Conservation (phyloP, 2,113 vertebrate genomes). For the Formicarius rufipectus region DNA sequence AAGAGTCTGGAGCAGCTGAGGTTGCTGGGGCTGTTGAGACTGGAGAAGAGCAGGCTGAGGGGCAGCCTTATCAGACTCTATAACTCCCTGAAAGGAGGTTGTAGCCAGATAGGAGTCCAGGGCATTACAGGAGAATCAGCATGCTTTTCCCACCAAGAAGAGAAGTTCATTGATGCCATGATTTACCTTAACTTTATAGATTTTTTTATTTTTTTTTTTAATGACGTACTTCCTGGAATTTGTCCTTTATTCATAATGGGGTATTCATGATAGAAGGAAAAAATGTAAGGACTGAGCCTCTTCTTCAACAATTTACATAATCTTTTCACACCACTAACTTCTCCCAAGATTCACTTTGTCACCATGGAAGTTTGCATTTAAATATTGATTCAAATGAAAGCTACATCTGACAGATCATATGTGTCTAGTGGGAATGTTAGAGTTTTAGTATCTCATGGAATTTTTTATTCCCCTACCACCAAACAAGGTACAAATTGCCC, state of each 20-base stretch:
- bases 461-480: no score
- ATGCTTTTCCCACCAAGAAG: background rate
- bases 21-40: background rate
- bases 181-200: background rate
- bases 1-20: background rate
- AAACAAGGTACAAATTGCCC: no score
- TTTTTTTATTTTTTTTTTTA: background rate
- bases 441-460: no score
- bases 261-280: background rate
- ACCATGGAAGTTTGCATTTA: background rate
- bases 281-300: background rate
- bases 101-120: background rate
- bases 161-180: background rate
- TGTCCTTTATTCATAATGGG: background rate
- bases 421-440: background rate
- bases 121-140: background rate
- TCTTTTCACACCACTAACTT: background rate
- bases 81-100: background rate
- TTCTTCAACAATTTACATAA: background rate
- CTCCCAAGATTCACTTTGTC: background rate
- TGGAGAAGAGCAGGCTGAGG: background rate
- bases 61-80: background rate
- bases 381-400: background rate
- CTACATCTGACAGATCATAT: background rate
- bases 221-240: background rate